Conservation (phyloP, 2,113 vertebrate genomes). For the Mesembrinibis cayennensis region DNA sequence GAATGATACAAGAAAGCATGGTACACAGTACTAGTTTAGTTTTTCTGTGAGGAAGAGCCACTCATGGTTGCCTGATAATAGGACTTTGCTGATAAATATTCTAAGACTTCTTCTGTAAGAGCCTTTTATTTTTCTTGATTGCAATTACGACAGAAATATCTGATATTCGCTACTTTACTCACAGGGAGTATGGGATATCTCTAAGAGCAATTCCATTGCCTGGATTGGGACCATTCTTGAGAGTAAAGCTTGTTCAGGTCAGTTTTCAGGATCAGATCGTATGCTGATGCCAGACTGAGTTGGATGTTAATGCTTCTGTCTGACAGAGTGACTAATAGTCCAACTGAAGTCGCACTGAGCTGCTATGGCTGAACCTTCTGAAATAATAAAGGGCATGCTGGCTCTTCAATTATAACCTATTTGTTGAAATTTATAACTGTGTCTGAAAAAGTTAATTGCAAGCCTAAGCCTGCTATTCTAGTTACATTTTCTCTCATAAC, state of each 20-base stretch:
- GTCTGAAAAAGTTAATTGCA: constrained; percentile 38
- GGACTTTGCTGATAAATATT: neutral
- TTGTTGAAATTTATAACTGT: constrained; percentile 34
- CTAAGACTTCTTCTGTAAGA: neutral
- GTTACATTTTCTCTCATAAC: neutral
- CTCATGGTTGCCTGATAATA: neutral
- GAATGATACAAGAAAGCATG: neutral
- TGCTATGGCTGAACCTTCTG: neutral
- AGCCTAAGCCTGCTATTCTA: neutral
- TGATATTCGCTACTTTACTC: neutral
- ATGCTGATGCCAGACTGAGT: neutral
- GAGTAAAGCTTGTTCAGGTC: neutral
- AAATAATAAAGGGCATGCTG: constrained; percentile 51
- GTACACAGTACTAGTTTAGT: neutral
- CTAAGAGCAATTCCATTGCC: neutral
- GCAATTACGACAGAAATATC: neutral
- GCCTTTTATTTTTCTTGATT: neutral
- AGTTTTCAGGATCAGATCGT: constrained; percentile 66
- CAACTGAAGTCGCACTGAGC: constrained; percentile 22
- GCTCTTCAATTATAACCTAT: constrained; percentile 38
- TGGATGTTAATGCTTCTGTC: neutral
- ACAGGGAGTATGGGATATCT: neutral
- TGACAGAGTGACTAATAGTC: neutral
- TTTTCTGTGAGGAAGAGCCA: neutral
- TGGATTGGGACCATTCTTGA: neutral